These are phyloP conservation scores for Sylvilagus bachmani DNA, from an alignment of 2,113 vertebrate genomes.

Conservation along the genomic window DNA sequence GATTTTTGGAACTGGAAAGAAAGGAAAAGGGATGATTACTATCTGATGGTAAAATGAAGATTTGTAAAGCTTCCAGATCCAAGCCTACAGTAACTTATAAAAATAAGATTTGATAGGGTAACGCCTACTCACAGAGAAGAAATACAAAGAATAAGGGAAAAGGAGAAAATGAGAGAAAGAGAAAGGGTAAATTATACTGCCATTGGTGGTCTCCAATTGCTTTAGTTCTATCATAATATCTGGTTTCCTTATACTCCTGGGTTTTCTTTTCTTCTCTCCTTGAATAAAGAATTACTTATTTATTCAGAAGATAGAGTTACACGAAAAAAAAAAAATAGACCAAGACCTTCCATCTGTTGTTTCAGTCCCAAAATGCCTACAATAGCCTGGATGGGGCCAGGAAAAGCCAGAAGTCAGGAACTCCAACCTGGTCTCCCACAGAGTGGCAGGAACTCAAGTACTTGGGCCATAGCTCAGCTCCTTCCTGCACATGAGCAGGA, in stretches of 20 bases:
- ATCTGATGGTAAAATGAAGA: not conserved
- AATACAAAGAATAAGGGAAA: fast-evolving
- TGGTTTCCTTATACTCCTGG: not conserved
- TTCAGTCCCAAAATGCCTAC: too few relatives aligned
- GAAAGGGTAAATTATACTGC: not conserved
- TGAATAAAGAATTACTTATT: too few relatives aligned
- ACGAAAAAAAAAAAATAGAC: too few relatives aligned
- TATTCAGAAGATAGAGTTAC: too few relatives aligned
- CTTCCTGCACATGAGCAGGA: too few relatives aligned
- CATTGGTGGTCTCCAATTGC: not conserved
- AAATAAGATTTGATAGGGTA: not conserved
- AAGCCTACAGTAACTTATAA: not conserved
- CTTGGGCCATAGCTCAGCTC: too few relatives aligned
- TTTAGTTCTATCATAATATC: not conserved
- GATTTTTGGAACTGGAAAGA: not conserved
- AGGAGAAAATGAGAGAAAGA: not conserved
- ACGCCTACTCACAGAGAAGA: not conserved
- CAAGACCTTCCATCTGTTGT: too few relatives aligned
- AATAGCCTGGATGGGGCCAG: too few relatives aligned
- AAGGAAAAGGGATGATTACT: not conserved
- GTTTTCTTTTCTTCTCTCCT: not conserved
- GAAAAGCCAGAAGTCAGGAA: too few relatives aligned
- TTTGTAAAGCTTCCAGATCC: not conserved
- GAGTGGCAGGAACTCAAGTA: too few relatives aligned
- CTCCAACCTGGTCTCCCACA: too few relatives aligned